Conservation (phyloP, 2,888 invertebrate species). For the Silvanus unidentatus region DNA sequence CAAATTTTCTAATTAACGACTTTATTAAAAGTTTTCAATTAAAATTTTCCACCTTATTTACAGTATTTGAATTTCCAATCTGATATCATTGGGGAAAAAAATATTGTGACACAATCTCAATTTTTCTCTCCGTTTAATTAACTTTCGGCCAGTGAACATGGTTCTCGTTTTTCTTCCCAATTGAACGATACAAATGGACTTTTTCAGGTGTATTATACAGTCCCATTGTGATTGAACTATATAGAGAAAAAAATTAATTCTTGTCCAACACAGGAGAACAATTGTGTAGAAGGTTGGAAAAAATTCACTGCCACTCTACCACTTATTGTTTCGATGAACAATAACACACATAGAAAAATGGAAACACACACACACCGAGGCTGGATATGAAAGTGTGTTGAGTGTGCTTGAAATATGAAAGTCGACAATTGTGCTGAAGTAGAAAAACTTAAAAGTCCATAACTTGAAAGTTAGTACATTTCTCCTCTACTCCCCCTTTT, state of each 20-base stretch:
- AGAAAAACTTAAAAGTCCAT: too few relatives aligned
- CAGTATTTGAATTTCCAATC: too few relatives aligned
- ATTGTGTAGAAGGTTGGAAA: too few relatives aligned
- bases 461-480: background rate
- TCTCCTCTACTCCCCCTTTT: background rate
- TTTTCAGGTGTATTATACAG: background rate
- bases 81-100: too few relatives aligned
- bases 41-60: too few relatives aligned
- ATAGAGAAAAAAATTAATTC: background rate
- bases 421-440: background rate
- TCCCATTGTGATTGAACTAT: background rate
- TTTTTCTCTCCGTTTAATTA: too few relatives aligned
- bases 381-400: too few relatives aligned
- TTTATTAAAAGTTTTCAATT: too few relatives aligned
- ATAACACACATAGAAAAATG: slow-evolving; percentile 1
- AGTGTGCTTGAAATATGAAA: slow-evolving; percentile 2
- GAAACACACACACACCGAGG: background rate
- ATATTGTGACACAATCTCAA: too few relatives aligned
- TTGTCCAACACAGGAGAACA: slow-evolving; percentile 1
- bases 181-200: background rate
- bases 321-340: background rate
- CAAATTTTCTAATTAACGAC: too few relatives aligned
- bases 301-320: background rate
- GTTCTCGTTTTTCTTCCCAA: too few relatives aligned
- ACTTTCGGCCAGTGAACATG: too few relatives aligned